Evolutionary conservation across 2,113 vertebrate species (phyloP), one percentile per base, ranked within the genome.

Genomic region (Euleptes europaea): DNA sequence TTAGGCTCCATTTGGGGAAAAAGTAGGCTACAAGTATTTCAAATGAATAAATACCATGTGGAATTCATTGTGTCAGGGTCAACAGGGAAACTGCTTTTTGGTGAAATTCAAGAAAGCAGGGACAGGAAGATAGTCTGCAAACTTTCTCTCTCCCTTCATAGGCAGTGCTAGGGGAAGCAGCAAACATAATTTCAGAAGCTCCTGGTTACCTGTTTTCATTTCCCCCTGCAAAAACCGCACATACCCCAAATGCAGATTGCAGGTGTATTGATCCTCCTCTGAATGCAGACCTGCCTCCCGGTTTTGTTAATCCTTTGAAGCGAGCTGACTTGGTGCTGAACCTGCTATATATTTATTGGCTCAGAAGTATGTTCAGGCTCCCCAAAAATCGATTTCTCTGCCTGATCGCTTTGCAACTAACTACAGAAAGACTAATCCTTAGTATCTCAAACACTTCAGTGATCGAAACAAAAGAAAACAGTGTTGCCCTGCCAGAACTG

Each of bases 401-500:
- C 83, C 40, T 78, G 86, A 79, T 88, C 82, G 42, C 82, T 78
- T 91, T 91, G 78, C 88, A 82, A 69, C 72, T 88, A 78, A 78
- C 40, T 63, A 17, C 42, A 49, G 4, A 65, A 82, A n/a, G 81
- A 80, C 86, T 79, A 88, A 86, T 76, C 33, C 82, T 85, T 82
- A 19, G 0, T 81, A 80, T 85, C 73, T 89, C 82, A 38, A 88
- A 80, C 5, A n/a, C 57, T 79, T 86, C 38, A 35, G 88, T 90
- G 42, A 83, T 72, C 72, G 82, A 85, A 78, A 60, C 84, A 60
- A 84, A 82, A 84, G 40, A 35, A 78, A 84, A 49, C 44, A 13
- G 33, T 33, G 49, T 38, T 69, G 51, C 77, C 26, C 31, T 47
- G 14, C 81, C 54, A 78, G 65, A 78, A 65, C 33, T 67, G 10